Base-by-base conservation (phyloP, 2,888 invertebrate genomes). In the Julus scandinavius region DNA sequence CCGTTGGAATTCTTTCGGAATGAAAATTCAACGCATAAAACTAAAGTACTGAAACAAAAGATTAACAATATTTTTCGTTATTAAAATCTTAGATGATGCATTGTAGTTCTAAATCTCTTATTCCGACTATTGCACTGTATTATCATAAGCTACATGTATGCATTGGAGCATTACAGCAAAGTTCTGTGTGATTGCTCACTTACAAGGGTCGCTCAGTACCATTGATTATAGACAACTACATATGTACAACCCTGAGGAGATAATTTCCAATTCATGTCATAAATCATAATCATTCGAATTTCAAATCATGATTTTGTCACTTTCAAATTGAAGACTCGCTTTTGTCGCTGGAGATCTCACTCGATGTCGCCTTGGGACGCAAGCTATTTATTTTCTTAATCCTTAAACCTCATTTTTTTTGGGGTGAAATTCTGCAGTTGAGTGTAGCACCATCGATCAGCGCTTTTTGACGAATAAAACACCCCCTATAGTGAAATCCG, bases 361-460 rank as follows among this genome's bases (percentile, higher is more conserved):
- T 29, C 20, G 72, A 20, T 29, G 20, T 72, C 20, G 29, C 72
- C 72, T 29, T 7, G 72, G 72, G 72, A 72, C 72, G 9, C 20
- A 20, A 29, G 72, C 72, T 29, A 80, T 80, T 80, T 80, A 80
- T 80, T 80, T 80, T 80, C 80, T 80, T 80, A 80, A 80, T 80
- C 80, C 80, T 38, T 80, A 20, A 20, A 80, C 80, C 80, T 20
- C 63, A 13, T 80, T 13, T 20, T 54, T 80, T 20, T 54, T 80
- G 29, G 29, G 29, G 29, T 38, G 80, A 80, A 80, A 29, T 80
- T 80, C 80, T 29, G 29, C 80, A 38, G 80, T 3, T 72, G 72
- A 72, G 1, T 80, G 80, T 80, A 38, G 11, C 80, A 80, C 38
- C 80, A 80, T 80, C 80, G 80, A 80, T 80, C 80, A 80, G 80